Evolutionary conservation across 2,888 invertebrate species (phyloP), one percentile per base, ranked within the genome.

Genomic region (Ophion slaviceki): DNA sequence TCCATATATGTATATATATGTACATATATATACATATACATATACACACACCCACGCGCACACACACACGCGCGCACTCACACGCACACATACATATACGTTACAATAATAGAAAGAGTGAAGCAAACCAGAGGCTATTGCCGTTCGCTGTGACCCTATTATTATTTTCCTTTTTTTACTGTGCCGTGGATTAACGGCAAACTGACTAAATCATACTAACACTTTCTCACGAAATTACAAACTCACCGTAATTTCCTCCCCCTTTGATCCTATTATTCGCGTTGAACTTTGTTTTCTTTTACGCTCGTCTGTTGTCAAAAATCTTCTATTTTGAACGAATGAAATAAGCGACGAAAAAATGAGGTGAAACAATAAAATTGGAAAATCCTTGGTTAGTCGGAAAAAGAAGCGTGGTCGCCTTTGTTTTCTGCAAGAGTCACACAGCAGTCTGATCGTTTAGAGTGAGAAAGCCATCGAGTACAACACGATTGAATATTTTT

Each of bases 41-140:
- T 0, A 61, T 20, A 61, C n/a, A 20, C n/a, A 59, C n/a, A 24
- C 24, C 1, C 24, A 0, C 32, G 4, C 4, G 4, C n/a, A 59
- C n/a, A 24, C 24, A 24, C 24, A 0, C 32, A 32, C 4, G 4
- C 32, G 32, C 32, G 4, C 32, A 61, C 8, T 24, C 24, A 20
- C 10, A 61, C 24, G n/a, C 10, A 61, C 3, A 61, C 10, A 61
- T 14, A 47, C 7, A 90, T 89, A 90, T 90, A 90, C 90, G 89
- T 89, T 91, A 92, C 90, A 91, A 71, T 89, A 88, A 90, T 91
- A 92, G 92, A 92, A 92, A 92, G 90, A 92, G 89, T 92, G 89
- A 90, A 92, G 89, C 89, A 92, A 92, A 89, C 90, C 89, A 92
- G 91, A 90, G 88, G 88, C 91, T 92, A 91, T 91, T 91, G 90